Conservation (phyloP, 2,113 vertebrate species). For the Pleuronectes platessa region DNA sequence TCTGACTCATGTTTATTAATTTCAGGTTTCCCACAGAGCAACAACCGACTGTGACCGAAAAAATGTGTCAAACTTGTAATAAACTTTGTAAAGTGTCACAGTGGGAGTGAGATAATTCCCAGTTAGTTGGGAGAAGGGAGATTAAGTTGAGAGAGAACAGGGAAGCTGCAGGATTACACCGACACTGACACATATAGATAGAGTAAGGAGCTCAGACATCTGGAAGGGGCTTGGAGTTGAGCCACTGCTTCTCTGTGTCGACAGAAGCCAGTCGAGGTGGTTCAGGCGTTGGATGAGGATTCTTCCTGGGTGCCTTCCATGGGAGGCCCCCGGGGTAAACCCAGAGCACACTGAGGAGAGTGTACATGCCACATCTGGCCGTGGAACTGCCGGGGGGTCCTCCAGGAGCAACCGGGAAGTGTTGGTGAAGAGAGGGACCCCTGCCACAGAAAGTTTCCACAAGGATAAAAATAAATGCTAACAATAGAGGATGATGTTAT, state of each 20-base stretch:
- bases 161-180: background rate
- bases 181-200: constrained; percentile 1
- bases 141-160: too few species aligned
- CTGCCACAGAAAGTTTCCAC: background rate
- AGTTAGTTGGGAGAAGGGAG: too few species aligned
- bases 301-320: background rate
- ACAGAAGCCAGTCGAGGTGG: background rate
- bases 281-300: background rate
- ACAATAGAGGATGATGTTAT: background rate
- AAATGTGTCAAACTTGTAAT: too few species aligned
- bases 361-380: background rate
- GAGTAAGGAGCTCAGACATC: background rate
- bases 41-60: too few species aligned
- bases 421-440: background rate
- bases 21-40: too few species aligned
- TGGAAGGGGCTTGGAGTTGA: background rate
- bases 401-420: background rate
- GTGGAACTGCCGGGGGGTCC: background rate
- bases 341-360: background rate
- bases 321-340: background rate
- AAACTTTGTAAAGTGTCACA: too few species aligned
- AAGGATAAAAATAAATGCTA: background rate
- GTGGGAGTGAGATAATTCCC: too few species aligned
- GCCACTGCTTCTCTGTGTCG: background rate
- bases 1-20: too few species aligned